A percentile compares a stretch with the other conserved stretches of the same genome.
phyloP scores from a whole-genome alignment of 2,797 vertebrate genomes.

The Fundulus diaphanus region DNA sequence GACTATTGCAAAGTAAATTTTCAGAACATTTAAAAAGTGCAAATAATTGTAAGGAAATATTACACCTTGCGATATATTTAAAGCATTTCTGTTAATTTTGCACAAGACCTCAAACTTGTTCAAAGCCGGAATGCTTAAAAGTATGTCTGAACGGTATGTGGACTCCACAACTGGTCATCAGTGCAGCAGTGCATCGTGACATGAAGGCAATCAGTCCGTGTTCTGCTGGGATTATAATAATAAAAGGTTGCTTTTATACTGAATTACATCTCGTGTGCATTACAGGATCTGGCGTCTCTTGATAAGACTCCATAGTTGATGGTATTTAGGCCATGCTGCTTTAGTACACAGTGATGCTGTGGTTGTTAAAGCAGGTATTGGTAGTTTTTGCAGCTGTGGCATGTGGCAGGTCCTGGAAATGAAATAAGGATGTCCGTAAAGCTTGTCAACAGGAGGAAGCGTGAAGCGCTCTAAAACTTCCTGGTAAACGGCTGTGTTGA shows the following conservation, averaged over 20 bases:
- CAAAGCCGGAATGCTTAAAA: not conserved
- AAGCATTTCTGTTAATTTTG: not conserved
- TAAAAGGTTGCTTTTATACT: not conserved
- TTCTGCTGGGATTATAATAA: not conserved
- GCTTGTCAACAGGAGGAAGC: not conserved
- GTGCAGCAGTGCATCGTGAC: not conserved
- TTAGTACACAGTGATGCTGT: too few relatives aligned
- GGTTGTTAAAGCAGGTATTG: too few relatives aligned
- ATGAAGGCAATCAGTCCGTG: not conserved
- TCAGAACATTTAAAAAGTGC: too few relatives aligned
- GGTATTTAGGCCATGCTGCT: not conserved
- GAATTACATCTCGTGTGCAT: not conserved
- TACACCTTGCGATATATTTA: not conserved
- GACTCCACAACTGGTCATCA: too few relatives aligned
- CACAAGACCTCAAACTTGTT: not conserved
- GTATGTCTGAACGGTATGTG: not conserved
- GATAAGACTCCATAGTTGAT: not conserved
- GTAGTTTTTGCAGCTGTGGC: too few relatives aligned
- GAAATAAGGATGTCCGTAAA: not conserved
- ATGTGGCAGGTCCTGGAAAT: not conserved
- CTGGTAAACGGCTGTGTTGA: too few relatives aligned
- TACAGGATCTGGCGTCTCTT: not conserved
- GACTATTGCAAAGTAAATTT: too few relatives aligned
- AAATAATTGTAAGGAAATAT: too few relatives aligned
- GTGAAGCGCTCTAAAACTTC: not conserved